Evolutionary conservation across 2,888 invertebrate species (phyloP).

Genomic region (Diachrysia chrysitis): DNA sequence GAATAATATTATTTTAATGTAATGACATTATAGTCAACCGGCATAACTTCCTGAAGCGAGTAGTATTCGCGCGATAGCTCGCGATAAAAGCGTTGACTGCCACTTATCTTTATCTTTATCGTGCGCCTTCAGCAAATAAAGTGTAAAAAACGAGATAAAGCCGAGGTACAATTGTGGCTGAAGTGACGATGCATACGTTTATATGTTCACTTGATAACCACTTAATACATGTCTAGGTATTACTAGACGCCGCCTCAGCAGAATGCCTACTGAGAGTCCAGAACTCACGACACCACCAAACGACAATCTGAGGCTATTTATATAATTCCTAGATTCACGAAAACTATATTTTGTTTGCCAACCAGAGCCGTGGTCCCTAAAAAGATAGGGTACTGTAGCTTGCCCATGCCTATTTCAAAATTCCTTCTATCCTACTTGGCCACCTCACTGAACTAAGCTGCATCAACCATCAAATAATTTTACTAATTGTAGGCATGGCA

Average conservation of each 20-base stretch:
- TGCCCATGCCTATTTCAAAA: too few relatives aligned
- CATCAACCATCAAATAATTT: not conserved
- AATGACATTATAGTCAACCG: constrained; percentile 54
- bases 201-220: constrained; percentile 20
- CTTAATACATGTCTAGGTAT: constrained; percentile 9
- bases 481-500: not conserved
- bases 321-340: not conserved
- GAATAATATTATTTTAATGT: constrained; percentile 37
- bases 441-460: not conserved
- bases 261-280: not conserved
- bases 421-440: not conserved
- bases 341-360: too few relatives aligned
- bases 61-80: constrained; percentile 80
- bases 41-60: constrained; percentile 76
- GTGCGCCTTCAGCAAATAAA: constrained; percentile 88
- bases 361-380: too few relatives aligned
- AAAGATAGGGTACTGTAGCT: too few relatives aligned
- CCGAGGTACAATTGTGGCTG: constrained; percentile 75
- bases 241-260: not conserved
- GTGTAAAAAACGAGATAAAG: constrained; percentile 87
- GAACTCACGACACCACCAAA: not conserved
- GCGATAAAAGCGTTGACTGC: constrained; percentile 82
- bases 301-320: not conserved
- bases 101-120: constrained; percentile 87
- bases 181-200: constrained; percentile 63